Evolutionary conservation across 2,888 invertebrate species (phyloP).

Genomic region (Nematopogon swammerdamellus): DNA sequence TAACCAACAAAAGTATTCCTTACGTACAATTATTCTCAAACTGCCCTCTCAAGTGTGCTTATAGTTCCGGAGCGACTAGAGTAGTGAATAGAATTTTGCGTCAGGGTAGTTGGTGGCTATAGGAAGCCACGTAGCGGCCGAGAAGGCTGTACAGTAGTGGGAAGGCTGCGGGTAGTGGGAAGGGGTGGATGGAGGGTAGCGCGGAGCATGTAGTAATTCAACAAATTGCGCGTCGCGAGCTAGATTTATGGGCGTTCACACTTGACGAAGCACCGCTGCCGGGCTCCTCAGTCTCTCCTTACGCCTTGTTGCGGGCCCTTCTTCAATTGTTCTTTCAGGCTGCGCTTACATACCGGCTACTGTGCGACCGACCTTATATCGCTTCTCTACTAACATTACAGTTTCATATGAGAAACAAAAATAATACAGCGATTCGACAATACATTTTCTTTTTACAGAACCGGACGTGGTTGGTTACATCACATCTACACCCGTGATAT

Average conservation of each 20-base stretch:
- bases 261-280: conserved; percentile 43
- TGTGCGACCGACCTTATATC: no score
- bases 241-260: conserved; percentile 46
- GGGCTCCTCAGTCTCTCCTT: conserved; percentile 4
- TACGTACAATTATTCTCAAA: no score
- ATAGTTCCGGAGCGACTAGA: no score
- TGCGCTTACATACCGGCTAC: conserved; percentile 14
- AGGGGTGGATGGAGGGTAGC: conserved; percentile 24
- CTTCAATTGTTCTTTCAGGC: conserved; percentile 42
- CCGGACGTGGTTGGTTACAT: no score
- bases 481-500: no score
- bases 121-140: not conserved
- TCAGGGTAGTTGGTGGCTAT: not conserved
- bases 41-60: no score
- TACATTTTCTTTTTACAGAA: no score
- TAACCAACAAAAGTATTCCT: no score
- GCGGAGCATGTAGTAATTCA: conserved; percentile 57
- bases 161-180: not conserved
- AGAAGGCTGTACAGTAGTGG: not conserved
- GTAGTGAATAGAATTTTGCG: no score
- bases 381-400: no score
- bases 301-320: conserved; percentile 19
- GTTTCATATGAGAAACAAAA: no score
- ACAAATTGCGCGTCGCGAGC: conserved; percentile 52
- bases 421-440: no score